Evolutionary conservation across 1,140 invertebrate species (phyloP).

Genomic region (Melanaphis sacchari): DNA sequence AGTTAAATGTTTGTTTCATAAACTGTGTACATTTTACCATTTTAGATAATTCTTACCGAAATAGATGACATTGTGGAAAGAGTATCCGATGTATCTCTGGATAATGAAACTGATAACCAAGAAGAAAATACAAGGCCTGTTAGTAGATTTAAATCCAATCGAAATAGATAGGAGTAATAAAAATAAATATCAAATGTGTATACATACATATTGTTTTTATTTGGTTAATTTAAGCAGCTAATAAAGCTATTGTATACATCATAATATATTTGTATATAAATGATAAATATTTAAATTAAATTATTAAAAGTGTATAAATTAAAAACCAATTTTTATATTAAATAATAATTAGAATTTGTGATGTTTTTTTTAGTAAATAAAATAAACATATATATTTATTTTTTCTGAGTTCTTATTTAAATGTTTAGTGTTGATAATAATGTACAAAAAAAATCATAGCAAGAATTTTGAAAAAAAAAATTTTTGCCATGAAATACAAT

Average conservation of each 20-base stretch:
- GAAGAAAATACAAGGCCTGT: background rate
- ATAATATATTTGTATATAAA: slow-evolving; percentile 42
- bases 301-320: slow-evolving; percentile 1
- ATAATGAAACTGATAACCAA: background rate
- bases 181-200: background rate
- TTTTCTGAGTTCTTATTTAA: background rate
- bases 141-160: slow-evolving; percentile 34
- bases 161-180: slow-evolving; percentile 27
- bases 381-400: background rate
- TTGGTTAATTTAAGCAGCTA: slow-evolving; percentile 30
- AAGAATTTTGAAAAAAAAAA: background rate
- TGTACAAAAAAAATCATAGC: background rate
- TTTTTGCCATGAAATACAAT: background rate
- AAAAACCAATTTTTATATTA: slow-evolving; percentile 37
- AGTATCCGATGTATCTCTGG: background rate
- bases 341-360: background rate
- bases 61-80: slow-evolving; percentile 46
- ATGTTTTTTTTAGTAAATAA: background rate
- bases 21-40: background rate
- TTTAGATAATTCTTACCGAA: slow-evolving; percentile 52
- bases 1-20: too few relatives aligned
- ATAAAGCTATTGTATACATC: slow-evolving; percentile 13
- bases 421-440: background rate
- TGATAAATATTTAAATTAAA: slow-evolving; percentile 11
- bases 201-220: slow-evolving; percentile 7